Conservation (phyloP, 2,113 vertebrate genomes). For the Phalacrocorax carbo region DNA sequence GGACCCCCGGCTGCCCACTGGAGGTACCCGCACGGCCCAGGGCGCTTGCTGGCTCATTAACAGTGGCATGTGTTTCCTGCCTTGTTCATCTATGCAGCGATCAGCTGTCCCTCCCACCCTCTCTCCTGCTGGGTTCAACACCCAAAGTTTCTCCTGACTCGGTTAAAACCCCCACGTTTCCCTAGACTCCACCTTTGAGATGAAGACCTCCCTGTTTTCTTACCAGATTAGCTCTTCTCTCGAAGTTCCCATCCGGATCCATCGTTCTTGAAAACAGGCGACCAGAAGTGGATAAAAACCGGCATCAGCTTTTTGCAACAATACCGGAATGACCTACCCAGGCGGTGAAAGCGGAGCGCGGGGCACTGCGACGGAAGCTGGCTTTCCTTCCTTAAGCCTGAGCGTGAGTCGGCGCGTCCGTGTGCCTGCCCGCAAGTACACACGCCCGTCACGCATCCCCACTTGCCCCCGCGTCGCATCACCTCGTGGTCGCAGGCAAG, state of each 20-base stretch:
- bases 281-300: background rate
- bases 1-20: too few species aligned
- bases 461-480: background rate
- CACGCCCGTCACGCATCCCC: background rate
- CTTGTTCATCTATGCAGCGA: background rate
- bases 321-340: fast-evolving
- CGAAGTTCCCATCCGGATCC: too few species aligned
- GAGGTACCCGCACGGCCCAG: fast-evolving
- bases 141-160: background rate
- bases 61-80: too few species aligned
- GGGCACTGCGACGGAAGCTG: too few species aligned
- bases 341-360: background rate
- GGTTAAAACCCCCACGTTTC: background rate
- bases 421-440: fast-evolving
- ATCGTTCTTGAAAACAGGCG: background rate
- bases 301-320: too few species aligned
- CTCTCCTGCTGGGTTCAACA: background rate
- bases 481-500: too few species aligned
- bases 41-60: too few species aligned
- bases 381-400: too few species aligned
- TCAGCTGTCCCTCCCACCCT: background rate
- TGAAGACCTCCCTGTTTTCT: background rate
- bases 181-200: background rate
- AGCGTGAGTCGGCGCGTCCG: background rate
- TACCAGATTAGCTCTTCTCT: background rate